These are phyloP conservation scores for Parasteatoda lunata DNA, from an alignment of 2,888 invertebrate genomes.

Conservation along the genomic window DNA sequence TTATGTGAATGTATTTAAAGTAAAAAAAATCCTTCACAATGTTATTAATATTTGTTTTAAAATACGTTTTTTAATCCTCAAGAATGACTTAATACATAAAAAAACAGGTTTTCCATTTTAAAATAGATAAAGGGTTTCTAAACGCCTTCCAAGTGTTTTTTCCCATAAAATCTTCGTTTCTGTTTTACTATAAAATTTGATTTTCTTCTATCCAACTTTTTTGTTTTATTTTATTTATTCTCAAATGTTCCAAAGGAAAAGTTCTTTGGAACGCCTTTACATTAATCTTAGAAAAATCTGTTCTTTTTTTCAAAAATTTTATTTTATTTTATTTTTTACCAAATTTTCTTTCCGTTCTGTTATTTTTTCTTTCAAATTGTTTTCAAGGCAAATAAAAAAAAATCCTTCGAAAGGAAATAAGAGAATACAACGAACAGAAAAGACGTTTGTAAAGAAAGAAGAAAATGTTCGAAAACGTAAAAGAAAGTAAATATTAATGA, in stretches of 20 bases:
- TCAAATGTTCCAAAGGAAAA: constrained; percentile 15
- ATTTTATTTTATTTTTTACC: background rate
- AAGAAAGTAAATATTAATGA: constrained; percentile 38
- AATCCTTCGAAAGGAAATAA: background rate
- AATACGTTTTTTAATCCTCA: too few species aligned
- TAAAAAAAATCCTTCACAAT: too few species aligned
- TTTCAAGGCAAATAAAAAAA: constrained; percentile 8
- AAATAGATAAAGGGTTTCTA: constrained; percentile 7
- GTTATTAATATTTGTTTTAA: too few species aligned
- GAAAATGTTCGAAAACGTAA: background rate
- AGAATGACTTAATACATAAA: too few species aligned
- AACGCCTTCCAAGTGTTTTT: constrained; percentile 14
- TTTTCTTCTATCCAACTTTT: constrained; percentile 14
- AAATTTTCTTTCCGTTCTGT: constrained; percentile 29
- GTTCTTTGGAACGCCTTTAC: constrained; percentile 27
- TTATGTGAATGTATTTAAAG: too few species aligned
- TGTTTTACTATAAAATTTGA: constrained; percentile 41
- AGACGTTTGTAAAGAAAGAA: background rate
- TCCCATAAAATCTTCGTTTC: constrained; percentile 18
- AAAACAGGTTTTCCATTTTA: background rate
- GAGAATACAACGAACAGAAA: background rate
- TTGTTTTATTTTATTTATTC: constrained; percentile 32
- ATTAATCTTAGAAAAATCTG: constrained; percentile 50
- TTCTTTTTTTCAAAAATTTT: constrained; percentile 9
- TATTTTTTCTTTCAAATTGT: constrained; percentile 32